Conservation (phyloP, 2,113 vertebrate genomes). For the Bostrychus sinensis region DNA sequence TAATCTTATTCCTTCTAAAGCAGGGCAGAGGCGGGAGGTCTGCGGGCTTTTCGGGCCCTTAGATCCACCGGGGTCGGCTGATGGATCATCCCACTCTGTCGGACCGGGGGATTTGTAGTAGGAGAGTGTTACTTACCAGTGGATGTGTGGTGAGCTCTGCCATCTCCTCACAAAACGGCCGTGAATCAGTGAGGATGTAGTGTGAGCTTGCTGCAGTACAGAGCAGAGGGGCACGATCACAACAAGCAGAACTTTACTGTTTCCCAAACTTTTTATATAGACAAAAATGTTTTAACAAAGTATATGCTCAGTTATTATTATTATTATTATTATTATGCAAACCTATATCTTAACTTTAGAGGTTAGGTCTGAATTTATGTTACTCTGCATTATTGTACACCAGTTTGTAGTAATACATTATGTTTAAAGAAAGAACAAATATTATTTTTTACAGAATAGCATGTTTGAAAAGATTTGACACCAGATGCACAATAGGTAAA, state of each 20-base stretch:
- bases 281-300: too few relatives aligned
- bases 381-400: too few relatives aligned
- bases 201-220: neutral
- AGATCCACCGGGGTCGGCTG: neutral
- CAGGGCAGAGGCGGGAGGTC: slow-evolving; percentile 18
- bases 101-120: neutral
- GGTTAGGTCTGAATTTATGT: too few relatives aligned
- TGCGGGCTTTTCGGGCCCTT: slow-evolving; percentile 20
- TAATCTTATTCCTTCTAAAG: slow-evolving; percentile 22
- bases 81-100: slow-evolving; percentile 1
- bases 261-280: neutral
- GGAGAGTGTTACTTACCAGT: neutral
- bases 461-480: too few relatives aligned
- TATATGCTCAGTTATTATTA: too few relatives aligned
- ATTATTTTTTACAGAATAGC: too few relatives aligned
- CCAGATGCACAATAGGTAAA: too few relatives aligned
- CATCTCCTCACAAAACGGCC: neutral
- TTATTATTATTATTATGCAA: too few relatives aligned
- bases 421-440: too few relatives aligned
- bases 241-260: neutral
- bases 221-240: neutral
- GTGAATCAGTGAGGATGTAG: slow-evolving; percentile 6
- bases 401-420: too few relatives aligned
- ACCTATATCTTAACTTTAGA: too few relatives aligned
- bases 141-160: neutral